Base-by-base conservation (phyloP, 2,797 vertebrate genomes). In the Acanthurus tractus region DNA sequence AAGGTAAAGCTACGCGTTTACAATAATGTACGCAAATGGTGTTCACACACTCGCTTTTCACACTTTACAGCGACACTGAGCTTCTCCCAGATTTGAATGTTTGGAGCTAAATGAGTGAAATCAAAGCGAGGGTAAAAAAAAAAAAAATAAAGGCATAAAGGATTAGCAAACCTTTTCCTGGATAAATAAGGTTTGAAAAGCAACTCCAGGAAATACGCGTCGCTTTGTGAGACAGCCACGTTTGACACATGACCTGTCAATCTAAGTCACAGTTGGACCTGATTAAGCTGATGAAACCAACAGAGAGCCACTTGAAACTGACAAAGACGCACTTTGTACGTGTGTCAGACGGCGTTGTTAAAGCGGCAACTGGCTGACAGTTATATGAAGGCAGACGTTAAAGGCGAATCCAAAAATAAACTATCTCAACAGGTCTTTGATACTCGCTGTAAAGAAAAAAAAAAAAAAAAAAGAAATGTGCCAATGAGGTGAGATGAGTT, bases 271-370 rank as follows among this genome's bases (percentile, higher is more conserved):
- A 70, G 81, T 77, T 79, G 81, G 79, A 81, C 74, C 76, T 84
- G 80, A 83, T 85, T 78, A 81, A 56, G 63, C 78, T 77, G 87
- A 89, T 81, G 86, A 87, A 89, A 80, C 81, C 83, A 70, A 74
- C 86, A 78, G 77, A 86, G 84, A 88, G 68, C 70, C 81, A 74
- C 77, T 64, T 87, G 83, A 88, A 84, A 78, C 81, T 75, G 79
- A 83, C 84, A 78, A 65, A 84, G 68, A 72, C 74, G 42, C 81
- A 76, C 80, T 86, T 85, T 83, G 84, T 79, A 56, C 29, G 29
- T 22, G 38, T 78, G 77, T 64, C 77, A 84, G 83, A n/a, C 67
- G 8, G 0, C 44, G 80, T 79, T 69, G 62, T 68, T 87, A 68
- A 63, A 63, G 78, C 74, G 72, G 84, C 79, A 77, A 70, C 69